Evolutionary conservation across 2,113 vertebrate species (phyloP).

Genomic region (Leucopsar rothschildi): DNA sequence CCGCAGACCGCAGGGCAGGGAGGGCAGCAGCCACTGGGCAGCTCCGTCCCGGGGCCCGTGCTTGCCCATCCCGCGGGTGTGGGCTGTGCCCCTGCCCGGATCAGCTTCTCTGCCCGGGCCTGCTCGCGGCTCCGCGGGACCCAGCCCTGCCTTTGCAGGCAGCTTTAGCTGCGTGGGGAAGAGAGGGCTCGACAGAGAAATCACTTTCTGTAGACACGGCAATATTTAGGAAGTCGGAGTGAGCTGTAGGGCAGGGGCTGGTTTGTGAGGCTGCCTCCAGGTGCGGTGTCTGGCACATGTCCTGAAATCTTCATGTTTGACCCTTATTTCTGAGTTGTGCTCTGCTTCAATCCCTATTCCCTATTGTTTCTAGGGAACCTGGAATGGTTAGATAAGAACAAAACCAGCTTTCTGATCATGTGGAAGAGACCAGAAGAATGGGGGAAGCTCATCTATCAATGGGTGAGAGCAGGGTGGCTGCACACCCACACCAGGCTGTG

Average conservation of each 20-base stretch:
- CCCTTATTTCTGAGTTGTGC: fast-evolving
- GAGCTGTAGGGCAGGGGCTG: fast-evolving
- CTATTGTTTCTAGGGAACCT: slow-evolving; percentile 82
- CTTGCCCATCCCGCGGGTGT: fast-evolving
- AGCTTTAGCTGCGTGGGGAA: fast-evolving
- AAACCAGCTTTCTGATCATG: slow-evolving; percentile 95
- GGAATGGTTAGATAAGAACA: slow-evolving; percentile 97
- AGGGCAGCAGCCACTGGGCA: fast-evolving
- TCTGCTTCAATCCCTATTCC: background rate
- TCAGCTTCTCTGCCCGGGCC: fast-evolving
- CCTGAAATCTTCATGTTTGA: fast-evolving
- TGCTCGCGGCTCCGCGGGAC: fast-evolving
- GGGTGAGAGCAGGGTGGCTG: slow-evolving; percentile 77
- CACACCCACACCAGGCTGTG: background rate
- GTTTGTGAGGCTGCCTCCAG: fast-evolving
- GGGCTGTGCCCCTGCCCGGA: background rate
- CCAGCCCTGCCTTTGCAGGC: too few relatives aligned
- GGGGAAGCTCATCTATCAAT: slow-evolving; percentile 96
- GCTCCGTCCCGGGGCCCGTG: background rate
- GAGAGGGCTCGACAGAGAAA: fast-evolving
- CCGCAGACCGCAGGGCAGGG: fast-evolving
- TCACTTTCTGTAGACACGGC: fast-evolving
- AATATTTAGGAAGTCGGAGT: fast-evolving
- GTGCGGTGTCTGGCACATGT: fast-evolving
- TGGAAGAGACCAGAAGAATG: slow-evolving; percentile 97